A percentile compares a stretch with the other conserved stretches of the same genome.
These are phyloP conservation scores for Proteles cristata DNA, from an alignment of 2,113 vertebrate species.

Conservation along the genomic window DNA sequence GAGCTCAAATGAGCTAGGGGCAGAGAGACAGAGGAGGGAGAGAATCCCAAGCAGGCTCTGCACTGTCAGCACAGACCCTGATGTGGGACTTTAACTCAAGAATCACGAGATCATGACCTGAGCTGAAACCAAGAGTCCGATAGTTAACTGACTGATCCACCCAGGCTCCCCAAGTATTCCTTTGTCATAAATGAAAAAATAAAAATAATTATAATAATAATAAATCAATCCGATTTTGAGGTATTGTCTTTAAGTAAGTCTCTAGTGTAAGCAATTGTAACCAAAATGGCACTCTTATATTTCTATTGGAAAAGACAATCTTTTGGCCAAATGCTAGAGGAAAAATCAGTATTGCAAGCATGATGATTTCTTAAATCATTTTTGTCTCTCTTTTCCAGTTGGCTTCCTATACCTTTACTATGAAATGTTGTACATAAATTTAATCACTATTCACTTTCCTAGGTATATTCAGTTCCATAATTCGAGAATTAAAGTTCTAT, in stretches of 20 bases:
- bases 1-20: too few relatives aligned
- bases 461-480: not conserved
- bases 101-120: too few relatives aligned
- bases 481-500: not conserved
- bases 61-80: too few relatives aligned
- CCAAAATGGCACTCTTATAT: constrained; percentile 7
- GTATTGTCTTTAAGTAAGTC: not conserved
- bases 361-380: not conserved
- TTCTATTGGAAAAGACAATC: not conserved
- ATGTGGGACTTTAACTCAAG: too few relatives aligned
- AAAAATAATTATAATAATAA: not conserved
- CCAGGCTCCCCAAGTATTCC: too few relatives aligned
- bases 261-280: not conserved
- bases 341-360: not conserved
- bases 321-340: not conserved
- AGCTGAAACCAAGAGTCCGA: too few relatives aligned
- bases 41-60: too few relatives aligned
- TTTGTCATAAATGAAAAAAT: constrained; percentile 70
- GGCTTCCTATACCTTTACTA: not conserved
- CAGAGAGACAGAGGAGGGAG: too few relatives aligned
- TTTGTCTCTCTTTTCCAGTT: not conserved
- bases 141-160: too few relatives aligned
- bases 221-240: not conserved
- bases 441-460: not conserved
- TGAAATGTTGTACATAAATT: not conserved